A percentile compares a stretch with the other conserved stretches of the same genome.
These are phyloP conservation scores for Campoplex capitator DNA, from an alignment of 2,888 invertebrate species.

Conservation along the genomic window DNA sequence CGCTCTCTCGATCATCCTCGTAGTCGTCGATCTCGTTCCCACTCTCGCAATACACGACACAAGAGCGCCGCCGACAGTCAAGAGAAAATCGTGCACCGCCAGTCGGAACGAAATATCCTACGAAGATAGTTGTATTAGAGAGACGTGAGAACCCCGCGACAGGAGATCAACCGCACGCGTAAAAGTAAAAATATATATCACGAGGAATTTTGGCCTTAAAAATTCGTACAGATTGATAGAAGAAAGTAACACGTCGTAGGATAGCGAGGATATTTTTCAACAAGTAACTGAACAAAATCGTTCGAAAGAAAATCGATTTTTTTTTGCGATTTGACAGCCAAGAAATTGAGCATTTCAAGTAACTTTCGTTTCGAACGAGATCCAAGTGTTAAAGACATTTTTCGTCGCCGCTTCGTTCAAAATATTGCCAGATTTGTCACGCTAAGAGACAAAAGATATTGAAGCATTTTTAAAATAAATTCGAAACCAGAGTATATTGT, in stretches of 20 bases:
- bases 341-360: background rate
- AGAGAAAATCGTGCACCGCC: conserved; percentile 48
- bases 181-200: background rate
- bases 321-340: background rate
- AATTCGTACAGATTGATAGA: conserved; percentile 8
- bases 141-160: conserved; percentile 65
- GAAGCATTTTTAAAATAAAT: background rate
- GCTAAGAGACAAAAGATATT: background rate
- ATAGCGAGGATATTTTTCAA: background rate
- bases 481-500: conserved; percentile 29
- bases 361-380: background rate
- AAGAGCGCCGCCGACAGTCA: conserved; percentile 17
- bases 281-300: background rate
- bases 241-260: background rate
- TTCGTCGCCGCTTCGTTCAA: background rate
- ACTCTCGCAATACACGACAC: conserved; percentile 11
- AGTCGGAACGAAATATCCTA: conserved; percentile 50
- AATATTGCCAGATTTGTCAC: background rate
- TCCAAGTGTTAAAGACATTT: background rate
- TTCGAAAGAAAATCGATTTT: background rate
- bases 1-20: conserved; percentile 39
- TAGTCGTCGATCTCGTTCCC: conserved; percentile 8
- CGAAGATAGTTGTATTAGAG: conserved; percentile 40
- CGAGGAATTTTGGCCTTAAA: background rate
- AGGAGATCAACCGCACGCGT: conserved; percentile 25